Evolutionary conservation across 2,888 invertebrate species (phyloP).

Genomic region (Oscheius sp.): DNA sequence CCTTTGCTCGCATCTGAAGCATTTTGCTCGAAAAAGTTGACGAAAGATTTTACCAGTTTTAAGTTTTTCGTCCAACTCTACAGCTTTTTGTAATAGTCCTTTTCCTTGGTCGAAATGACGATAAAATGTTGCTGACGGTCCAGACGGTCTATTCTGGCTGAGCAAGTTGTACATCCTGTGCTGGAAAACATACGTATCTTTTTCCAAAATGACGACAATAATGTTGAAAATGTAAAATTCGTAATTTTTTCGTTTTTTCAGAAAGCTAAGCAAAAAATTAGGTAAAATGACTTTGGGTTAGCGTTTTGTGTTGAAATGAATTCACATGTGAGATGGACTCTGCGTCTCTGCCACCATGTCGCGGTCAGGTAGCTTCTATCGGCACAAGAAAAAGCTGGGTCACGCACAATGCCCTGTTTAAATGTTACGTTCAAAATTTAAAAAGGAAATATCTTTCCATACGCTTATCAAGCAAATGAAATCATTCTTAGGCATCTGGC

Average conservation of each 20-base stretch:
- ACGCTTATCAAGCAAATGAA: no score
- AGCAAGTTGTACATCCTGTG: conserved; percentile 11
- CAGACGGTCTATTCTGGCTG: background rate
- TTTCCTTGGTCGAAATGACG: conserved; percentile 26
- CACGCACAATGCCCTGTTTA: no score
- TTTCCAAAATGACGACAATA: background rate
- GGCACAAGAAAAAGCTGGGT: no score
- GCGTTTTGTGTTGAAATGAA: conserved; percentile 11
- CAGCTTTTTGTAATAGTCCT: conserved; percentile 26
- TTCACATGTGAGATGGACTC: conserved; percentile 20
- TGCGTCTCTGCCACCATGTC: conserved; percentile 13
- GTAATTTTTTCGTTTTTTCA: background rate
- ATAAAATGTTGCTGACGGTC: conserved; percentile 8
- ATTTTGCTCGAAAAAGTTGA: background rate
- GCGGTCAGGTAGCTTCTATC: background rate
- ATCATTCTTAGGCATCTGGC: no score
- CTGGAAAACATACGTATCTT: background rate
- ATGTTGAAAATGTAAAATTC: background rate
- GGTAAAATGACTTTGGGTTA: background rate
- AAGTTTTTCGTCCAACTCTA: conserved; percentile 33
- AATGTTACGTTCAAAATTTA: no score
- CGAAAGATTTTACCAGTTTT: conserved; percentile 14
- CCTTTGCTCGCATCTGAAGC: conserved; percentile 19
- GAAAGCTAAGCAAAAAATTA: background rate
- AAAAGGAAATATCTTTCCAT: no score